phyloP scores from a whole-genome alignment of 2,888 invertebrate genomes.

The Oscheius sp. region DNA sequence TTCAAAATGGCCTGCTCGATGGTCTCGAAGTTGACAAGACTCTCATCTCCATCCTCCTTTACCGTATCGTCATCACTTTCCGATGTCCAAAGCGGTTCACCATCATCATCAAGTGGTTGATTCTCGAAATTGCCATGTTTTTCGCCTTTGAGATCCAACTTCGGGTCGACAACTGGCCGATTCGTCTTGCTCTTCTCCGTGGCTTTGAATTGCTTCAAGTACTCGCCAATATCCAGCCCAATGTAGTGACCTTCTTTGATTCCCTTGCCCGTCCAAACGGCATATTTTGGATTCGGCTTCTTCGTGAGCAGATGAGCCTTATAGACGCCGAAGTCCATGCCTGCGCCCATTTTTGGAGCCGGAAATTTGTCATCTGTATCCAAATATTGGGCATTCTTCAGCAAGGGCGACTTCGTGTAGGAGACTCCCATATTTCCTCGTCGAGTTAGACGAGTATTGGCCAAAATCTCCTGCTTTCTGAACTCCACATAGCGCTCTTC shows the following conservation, averaged over 20 bases:
- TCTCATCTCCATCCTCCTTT: not conserved
- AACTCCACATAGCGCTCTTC: constrained; percentile 2
- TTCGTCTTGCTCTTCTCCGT: not conserved
- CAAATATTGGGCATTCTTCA: not conserved
- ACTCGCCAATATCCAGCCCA: constrained; percentile 10
- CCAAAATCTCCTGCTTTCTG: constrained; percentile 1
- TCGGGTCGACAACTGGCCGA: not conserved
- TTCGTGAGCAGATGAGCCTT: constrained; percentile 9
- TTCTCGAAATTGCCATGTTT: constrained; percentile 3
- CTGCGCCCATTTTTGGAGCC: not conserved
- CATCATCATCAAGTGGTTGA: not conserved
- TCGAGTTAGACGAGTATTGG: not conserved
- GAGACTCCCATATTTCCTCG: not conserved
- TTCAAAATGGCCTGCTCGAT: constrained; percentile 3
- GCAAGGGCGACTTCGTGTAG: not conserved
- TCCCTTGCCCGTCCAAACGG: not conserved
- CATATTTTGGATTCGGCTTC: constrained; percentile 9
- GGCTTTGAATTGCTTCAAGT: not conserved
- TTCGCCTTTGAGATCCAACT: not conserved
- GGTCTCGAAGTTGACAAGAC: constrained; percentile 2
- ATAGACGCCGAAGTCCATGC: constrained; percentile 16
- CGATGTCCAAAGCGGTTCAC: constrained; percentile 6
- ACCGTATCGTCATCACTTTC: constrained; percentile 3
- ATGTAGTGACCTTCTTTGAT: constrained; percentile 2
- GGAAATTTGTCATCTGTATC: constrained; percentile 7